Evolutionary conservation across 2,113 vertebrate species (phyloP).

Genomic region (Lycaon pictus): DNA sequence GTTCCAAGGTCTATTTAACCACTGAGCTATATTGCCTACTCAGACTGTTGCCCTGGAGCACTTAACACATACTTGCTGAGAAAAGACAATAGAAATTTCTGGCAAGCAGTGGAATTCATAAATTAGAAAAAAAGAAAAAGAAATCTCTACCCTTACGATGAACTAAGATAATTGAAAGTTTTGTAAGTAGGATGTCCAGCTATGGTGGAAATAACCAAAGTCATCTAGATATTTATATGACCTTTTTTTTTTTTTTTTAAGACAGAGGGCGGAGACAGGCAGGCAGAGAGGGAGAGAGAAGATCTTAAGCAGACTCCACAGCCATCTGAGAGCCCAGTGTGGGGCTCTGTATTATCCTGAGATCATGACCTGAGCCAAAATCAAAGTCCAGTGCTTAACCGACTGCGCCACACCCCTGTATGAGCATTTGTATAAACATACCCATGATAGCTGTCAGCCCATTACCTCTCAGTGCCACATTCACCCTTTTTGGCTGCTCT

Average conservation of each 20-base stretch:
- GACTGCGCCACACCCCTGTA: neutral
- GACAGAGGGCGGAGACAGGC: neutral
- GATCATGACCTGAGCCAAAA: neutral
- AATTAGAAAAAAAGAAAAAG: neutral
- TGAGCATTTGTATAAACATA: neutral
- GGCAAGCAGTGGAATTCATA: neutral
- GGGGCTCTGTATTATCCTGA: neutral
- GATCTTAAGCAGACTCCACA: neutral
- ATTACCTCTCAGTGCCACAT: neutral
- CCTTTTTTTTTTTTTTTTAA: neutral
- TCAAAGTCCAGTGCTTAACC: neutral
- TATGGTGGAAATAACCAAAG: neutral
- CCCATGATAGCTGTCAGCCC: neutral
- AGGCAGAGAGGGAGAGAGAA: neutral
- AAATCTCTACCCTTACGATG: neutral
- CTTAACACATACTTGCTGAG: neutral
- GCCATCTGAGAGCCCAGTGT: neutral
- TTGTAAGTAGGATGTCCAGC: neutral
- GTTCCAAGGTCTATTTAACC: neutral
- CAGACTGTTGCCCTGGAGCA: neutral
- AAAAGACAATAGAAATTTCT: neutral
- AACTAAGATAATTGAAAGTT: neutral
- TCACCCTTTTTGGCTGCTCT: constrained; percentile 46
- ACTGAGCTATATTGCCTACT: neutral
- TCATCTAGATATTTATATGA: neutral